Evolutionary conservation across 2,797 vertebrate species (phyloP).

Genomic region (Lagorchestes hirsutus): DNA sequence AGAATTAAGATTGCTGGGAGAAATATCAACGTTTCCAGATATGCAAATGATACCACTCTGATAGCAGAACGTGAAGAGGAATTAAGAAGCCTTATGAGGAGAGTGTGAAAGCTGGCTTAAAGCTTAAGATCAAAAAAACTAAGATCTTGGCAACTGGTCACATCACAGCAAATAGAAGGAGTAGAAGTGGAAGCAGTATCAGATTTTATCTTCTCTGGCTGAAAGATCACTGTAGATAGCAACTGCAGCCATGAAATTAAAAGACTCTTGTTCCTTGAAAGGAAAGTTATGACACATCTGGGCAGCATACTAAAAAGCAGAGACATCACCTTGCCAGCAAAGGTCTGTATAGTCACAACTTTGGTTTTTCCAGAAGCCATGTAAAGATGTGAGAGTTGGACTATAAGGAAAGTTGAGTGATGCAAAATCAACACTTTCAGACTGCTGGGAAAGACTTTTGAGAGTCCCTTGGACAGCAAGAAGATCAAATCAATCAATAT

Average conservation of each 20-base stretch:
- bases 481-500: background rate
- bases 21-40: background rate
- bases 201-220: background rate
- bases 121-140: background rate
- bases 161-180: background rate
- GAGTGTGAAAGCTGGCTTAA: background rate
- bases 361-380: background rate
- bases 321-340: too few relatives aligned
- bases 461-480: background rate
- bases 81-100: background rate
- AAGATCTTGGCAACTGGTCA: background rate
- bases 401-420: background rate
- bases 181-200: background rate
- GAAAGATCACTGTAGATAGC: background rate
- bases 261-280: background rate
- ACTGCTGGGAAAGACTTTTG: background rate
- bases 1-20: background rate
- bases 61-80: background rate
- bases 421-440: background rate
- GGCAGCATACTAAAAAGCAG: background rate
- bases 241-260: background rate
- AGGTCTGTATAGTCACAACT: background rate
- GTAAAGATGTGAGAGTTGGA: background rate
- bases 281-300: background rate
- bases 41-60: background rate